A percentile compares a stretch with the other conserved stretches of the same genome.
These are phyloP conservation scores for Atlantisia rogersi DNA, from an alignment of 2,113 vertebrate genomes.

Conservation along the genomic window DNA sequence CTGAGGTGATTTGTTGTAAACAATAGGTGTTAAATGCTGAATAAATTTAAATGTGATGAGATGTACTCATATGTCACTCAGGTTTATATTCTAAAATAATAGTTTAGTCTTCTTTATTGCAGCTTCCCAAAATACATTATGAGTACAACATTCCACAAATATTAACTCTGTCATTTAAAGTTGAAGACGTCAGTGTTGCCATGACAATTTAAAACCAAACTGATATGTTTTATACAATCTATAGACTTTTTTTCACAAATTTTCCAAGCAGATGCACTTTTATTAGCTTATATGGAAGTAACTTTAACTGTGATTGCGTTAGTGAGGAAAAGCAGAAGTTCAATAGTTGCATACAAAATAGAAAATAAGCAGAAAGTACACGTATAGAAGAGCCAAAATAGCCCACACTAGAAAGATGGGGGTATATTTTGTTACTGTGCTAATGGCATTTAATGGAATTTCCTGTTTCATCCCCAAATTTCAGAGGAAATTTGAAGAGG, in stretches of 20 bases:
- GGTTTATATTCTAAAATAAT: constrained; percentile 31
- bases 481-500: not conserved
- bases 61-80: not conserved
- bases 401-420: not conserved
- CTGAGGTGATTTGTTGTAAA: not conserved
- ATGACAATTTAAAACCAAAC: constrained; percentile 72
- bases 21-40: not conserved
- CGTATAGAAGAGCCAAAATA: not conserved
- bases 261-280: constrained; percentile 62
- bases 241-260: constrained; percentile 58
- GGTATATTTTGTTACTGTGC: not conserved
- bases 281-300: constrained; percentile 55
- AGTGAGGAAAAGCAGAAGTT: constrained; percentile 21
- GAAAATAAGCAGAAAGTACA: not conserved
- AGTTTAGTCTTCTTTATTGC: constrained; percentile 30
- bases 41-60: constrained; percentile 25
- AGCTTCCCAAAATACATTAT: constrained; percentile 67
- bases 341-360: constrained; percentile 9
- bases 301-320: constrained; percentile 12
- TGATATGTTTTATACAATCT: constrained; percentile 65
- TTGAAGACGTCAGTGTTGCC: constrained; percentile 75
- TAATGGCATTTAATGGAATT: not conserved
- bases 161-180: constrained; percentile 72
- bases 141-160: constrained; percentile 66
- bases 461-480: not conserved